Percentiles rank a stretch among this genome's conserved stretches.
Evolutionary conservation across 2,113 vertebrate species (phyloP).

Genomic region (Macquaria australasica): DNA sequence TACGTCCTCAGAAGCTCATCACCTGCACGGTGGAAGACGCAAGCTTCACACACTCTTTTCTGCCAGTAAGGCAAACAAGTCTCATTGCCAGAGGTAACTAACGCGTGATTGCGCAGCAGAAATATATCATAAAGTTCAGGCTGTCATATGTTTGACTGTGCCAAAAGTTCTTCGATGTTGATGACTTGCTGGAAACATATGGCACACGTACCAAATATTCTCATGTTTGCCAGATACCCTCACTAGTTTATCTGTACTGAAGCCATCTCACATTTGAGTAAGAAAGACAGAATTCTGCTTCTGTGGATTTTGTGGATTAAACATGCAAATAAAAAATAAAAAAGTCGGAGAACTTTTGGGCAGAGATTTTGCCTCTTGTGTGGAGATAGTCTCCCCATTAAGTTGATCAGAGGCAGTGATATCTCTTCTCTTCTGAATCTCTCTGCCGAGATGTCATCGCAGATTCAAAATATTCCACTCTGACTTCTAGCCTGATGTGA

Average conservation of each 20-base stretch:
- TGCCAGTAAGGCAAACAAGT: conserved; percentile 36
- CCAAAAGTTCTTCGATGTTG: conserved; percentile 15
- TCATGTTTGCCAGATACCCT: background rate
- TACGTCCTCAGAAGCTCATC: conserved; percentile 53
- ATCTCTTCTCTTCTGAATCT: conserved; percentile 42
- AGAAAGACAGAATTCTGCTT: conserved; percentile 23
- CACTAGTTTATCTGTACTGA: background rate
- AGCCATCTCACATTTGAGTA: background rate
- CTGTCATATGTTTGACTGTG: conserved; percentile 28
- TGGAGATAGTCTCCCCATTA: conserved; percentile 53
- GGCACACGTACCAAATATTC: background rate
- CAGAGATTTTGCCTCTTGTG: background rate
- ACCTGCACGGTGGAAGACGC: conserved; percentile 16
- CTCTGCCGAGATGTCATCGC: conserved; percentile 39
- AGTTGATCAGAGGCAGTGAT: conserved; percentile 57
- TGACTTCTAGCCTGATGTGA: conserved; percentile 63
- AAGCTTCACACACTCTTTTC: conserved; percentile 37
- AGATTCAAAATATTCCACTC: conserved; percentile 56
- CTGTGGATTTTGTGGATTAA: conserved; percentile 15
- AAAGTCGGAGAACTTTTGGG: conserved; percentile 27
- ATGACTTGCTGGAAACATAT: conserved; percentile 26
- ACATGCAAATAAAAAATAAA: background rate
- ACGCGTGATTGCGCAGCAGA: conserved; percentile 27
- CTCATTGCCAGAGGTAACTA: conserved; percentile 42
- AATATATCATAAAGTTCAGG: conserved; percentile 44